Evolutionary conservation across 2,888 invertebrate species (phyloP).

Genomic region (Eremobia ochroleuca): DNA sequence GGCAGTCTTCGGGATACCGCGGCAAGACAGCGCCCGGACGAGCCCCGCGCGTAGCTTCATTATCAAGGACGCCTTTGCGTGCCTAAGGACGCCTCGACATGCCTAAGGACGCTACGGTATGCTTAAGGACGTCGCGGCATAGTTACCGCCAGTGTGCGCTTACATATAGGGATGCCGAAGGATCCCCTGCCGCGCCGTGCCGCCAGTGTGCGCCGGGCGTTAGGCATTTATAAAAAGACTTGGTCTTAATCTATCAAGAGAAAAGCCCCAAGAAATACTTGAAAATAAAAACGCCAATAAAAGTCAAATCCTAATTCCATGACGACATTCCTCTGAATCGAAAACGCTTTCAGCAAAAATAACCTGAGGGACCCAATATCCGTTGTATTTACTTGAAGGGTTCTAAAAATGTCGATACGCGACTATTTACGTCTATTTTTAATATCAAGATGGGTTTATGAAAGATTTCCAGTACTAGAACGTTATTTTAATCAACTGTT

Average conservation of each 20-base stretch:
- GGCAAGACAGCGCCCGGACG: no score
- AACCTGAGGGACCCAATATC: constrained; percentile 70
- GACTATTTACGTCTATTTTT: constrained; percentile 4
- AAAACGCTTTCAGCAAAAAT: constrained; percentile 19
- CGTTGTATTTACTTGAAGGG: constrained; percentile 52
- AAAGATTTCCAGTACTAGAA: neutral
- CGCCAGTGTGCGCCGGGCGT: no score
- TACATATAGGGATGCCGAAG: no score
- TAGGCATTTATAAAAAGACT: constrained; percentile 9
- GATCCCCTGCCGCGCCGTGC: no score
- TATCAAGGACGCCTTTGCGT: no score
- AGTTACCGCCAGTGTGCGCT: no score
- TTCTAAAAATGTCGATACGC: constrained; percentile 17
- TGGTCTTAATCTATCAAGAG: neutral
- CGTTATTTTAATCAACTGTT: constrained; percentile 26
- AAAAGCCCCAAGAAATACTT: constrained; percentile 3
- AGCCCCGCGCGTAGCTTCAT: no score
- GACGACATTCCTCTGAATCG: constrained; percentile 15
- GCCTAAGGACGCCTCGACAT: no score
- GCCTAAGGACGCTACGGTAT: no score
- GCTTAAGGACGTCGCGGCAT: no score
- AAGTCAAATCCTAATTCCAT: constrained; percentile 17
- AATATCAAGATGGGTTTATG: constrained; percentile 1
- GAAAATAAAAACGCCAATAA: constrained; percentile 15
- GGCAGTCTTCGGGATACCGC: no score